Evolutionary conservation across 2,888 invertebrate genomes (phyloP), one percentile per base, ranked within the genome.

Genomic region (Microchrysa polita): DNA sequence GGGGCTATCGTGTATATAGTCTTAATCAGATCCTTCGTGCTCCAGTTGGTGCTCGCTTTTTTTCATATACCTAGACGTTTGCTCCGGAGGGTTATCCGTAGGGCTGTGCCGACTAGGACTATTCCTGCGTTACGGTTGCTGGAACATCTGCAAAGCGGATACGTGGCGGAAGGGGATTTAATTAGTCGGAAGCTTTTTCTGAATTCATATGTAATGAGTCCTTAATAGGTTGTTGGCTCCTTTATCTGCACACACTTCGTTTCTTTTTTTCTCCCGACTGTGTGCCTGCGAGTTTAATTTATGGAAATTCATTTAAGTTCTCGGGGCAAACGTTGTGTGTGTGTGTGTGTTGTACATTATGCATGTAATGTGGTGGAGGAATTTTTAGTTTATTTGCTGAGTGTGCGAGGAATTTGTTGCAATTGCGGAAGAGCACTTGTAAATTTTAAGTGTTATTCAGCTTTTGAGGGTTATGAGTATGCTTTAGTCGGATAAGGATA

Each of bases 171-270:
- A 48, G 42, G 44, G 20, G 48, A 65, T 65, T 65, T 48, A 65
- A 65, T 65, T 65, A 48, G 65, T 65, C 10, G 42, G 42, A 65
- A 34, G 27, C 34, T 65, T 44, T 14, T 34, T 20, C 12, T 2
- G 65, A 65, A 65, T 65, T 65, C 44, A 65, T 65, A 65, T 65
- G 65, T 65, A 48, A 65, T 65, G 71, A 53, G 74, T 40, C 18
- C 48, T 34, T 67, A 67, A 73, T 63, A 52, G 74, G 61, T 63
- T 53, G 22, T 65, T 18, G 20, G 4, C 40, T n/a, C 9, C n/a
- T 61, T 7, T 18, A 40, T 22, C 40, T 34, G 27, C 27, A 34
- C 27, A 34, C 27, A 34, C 7, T n/a, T 16, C 5, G 23, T 16
- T 61, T 14, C n/a, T 61, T 27, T 61, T 14, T 18, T 61, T 27